phyloP scores from a whole-genome alignment of 2,113 vertebrate species.

The Riparia riparia region DNA sequence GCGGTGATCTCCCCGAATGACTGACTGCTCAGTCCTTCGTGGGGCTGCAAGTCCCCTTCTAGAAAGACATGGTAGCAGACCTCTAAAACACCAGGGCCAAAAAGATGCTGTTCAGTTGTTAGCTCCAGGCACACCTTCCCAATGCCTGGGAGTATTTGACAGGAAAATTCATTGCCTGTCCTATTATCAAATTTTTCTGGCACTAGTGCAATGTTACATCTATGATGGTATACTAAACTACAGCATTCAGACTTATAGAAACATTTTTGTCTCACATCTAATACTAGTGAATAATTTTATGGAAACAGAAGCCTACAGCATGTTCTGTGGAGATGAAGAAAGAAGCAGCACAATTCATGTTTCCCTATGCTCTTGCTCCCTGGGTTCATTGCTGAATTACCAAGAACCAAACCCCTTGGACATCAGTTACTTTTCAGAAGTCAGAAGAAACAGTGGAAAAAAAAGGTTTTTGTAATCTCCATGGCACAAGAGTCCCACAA shows the following conservation, averaged over 20 bases:
- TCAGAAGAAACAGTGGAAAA: background rate
- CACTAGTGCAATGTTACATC: background rate
- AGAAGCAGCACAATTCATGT: background rate
- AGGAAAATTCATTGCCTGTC: background rate
- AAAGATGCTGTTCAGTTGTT: slow-evolving; percentile 75
- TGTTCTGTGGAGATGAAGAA: background rate
- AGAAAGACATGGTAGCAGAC: slow-evolving; percentile 75
- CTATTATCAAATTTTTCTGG: background rate
- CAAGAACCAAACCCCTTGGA: background rate
- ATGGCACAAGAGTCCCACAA: background rate
- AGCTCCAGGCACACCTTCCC: slow-evolving; percentile 51
- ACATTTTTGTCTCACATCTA: background rate
- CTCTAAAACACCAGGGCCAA: slow-evolving; percentile 79
- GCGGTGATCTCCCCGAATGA: slow-evolving; percentile 72
- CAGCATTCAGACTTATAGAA: background rate
- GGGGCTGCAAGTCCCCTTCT: slow-evolving; percentile 78
- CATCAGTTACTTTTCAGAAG: background rate
- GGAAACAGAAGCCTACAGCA: background rate
- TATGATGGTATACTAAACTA: background rate
- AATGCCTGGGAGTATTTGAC: background rate
- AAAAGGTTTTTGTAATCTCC: background rate
- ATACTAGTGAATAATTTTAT: background rate
- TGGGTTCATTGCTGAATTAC: background rate
- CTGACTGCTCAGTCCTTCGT: slow-evolving; percentile 72
- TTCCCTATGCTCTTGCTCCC: background rate